Conservation (phyloP, 1,140 invertebrate genomes). For the Galleria mellonella region DNA sequence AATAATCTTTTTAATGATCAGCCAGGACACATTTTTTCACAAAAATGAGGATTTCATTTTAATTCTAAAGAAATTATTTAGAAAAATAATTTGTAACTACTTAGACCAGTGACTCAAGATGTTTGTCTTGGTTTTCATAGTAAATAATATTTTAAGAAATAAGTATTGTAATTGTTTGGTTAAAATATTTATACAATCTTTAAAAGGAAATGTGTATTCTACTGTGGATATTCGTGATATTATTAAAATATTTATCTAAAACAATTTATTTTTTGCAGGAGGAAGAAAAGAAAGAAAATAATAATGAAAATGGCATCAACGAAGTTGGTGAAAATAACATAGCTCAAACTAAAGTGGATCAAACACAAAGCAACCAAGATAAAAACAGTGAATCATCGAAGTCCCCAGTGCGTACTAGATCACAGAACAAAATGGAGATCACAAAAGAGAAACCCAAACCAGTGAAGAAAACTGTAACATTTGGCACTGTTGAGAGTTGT, state of each 20-base stretch:
- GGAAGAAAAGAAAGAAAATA: slow-evolving; percentile 71
- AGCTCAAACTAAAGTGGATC: slow-evolving; percentile 26
- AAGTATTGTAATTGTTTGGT: too few relatives aligned
- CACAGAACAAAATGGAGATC: slow-evolving; percentile 72
- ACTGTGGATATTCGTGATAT: too few relatives aligned
- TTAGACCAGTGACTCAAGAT: too few relatives aligned
- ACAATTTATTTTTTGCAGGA: slow-evolving; percentile 43
- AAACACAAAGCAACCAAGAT: slow-evolving; percentile 34
- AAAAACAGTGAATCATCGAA: slow-evolving; percentile 42
- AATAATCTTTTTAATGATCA: too few relatives aligned
- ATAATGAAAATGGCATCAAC: slow-evolving; percentile 52
- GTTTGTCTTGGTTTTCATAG: too few relatives aligned
- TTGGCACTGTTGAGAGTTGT: slow-evolving; percentile 72
- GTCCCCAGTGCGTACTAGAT: slow-evolving; percentile 67
- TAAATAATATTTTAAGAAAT: too few relatives aligned
- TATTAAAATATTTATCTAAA: background rate
- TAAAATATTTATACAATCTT: too few relatives aligned
- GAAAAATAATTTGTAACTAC: too few relatives aligned
- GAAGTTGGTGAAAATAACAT: slow-evolving; percentile 43
- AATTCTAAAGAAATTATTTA: too few relatives aligned
- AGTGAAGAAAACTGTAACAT: slow-evolving; percentile 71
- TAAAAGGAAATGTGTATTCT: too few relatives aligned
- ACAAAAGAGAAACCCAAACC: slow-evolving; percentile 63
- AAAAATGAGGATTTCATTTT: too few relatives aligned
- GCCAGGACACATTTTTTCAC: too few relatives aligned